Evolutionary conservation across 2,888 invertebrate species (phyloP), one percentile per base, ranked within the genome.

Genomic region (Electrophaes corylata): DNA sequence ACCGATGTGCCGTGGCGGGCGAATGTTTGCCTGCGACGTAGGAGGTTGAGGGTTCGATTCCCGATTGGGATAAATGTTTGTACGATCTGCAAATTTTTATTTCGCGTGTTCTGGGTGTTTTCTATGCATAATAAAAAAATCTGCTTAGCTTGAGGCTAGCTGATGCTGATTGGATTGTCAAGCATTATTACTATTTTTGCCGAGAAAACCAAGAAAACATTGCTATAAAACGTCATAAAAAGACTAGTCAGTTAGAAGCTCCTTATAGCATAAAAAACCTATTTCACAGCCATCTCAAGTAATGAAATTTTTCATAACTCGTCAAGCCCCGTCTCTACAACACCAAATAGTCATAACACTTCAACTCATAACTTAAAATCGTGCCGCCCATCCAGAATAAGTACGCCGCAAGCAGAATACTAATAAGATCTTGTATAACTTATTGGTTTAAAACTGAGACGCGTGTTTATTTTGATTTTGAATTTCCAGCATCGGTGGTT

Each of bases 331-430:
- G 50, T 59, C 54, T 54, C 64, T 54, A 53, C 62, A 60, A 56
- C 59, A 44, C 44, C 48, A 63, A 57, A 64, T 60, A 60, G 63
- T 63, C 59, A 56, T 61, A 62, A 12, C 31, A 54, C 47, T 61
- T 57, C 53, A 59, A 56, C 63, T 61, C 60, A 48, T 60, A 57
- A 61, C 64, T 64, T 51, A 54, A 43, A 47, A 40, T 61, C 55
- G 46, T 60, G 59, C 47, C 47, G 50, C 41, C 35, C 70, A 68
- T 69, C 59, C 76, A 76, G 75, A 83, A 82, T 83, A 82, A 71
- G 81, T 70, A 72, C 58, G 66, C 64, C 47, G 56, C 62, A 74
- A 68, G 46, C 66, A 72, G 86, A 84, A 87, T 86, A 85, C 81
- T 78, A 84, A 86, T 81, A 75, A 78, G 79, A 76, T 76, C 73